Evolutionary conservation across 2,797 vertebrate genomes (phyloP).

Genomic region (Ctenochaetus hawaiiensis): DNA sequence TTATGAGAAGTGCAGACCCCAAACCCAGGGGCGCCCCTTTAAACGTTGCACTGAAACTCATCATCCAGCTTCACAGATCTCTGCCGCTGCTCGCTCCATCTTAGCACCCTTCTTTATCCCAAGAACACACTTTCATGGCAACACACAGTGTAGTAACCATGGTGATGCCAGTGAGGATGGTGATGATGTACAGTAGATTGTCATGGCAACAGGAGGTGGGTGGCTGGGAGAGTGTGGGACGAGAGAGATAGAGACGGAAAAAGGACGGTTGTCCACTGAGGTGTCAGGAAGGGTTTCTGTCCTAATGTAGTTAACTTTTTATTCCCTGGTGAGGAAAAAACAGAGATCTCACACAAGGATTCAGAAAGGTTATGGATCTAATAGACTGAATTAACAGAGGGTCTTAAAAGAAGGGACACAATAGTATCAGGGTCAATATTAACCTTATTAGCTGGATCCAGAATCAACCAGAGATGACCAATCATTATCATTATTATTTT

Average conservation of each 20-base stretch:
- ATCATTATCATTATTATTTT: background rate
- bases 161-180: slow-evolving; percentile 51
- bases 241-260: slow-evolving; percentile 2
- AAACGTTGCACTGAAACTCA: slow-evolving; percentile 25
- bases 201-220: slow-evolving; percentile 82
- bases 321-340: background rate
- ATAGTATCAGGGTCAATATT: background rate
- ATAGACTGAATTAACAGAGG: background rate
- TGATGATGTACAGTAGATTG: slow-evolving; percentile 78
- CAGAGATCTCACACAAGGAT: background rate
- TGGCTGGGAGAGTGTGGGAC: slow-evolving; percentile 41
- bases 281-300: slow-evolving; percentile 10
- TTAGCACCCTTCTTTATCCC: slow-evolving; percentile 22
- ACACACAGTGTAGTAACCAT: slow-evolving; percentile 50
- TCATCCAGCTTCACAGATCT: slow-evolving; percentile 35
- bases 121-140: slow-evolving; percentile 45
- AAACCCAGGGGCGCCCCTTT: slow-evolving; percentile 15
- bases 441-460: background rate
- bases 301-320: background rate
- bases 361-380: background rate
- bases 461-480: background rate
- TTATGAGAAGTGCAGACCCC: slow-evolving; percentile 10
- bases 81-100: slow-evolving; percentile 23
- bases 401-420: slow-evolving; percentile 8
- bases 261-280: background rate